Base-by-base conservation (phyloP, 2,888 invertebrate genomes). In the Tenodera sinensis region DNA sequence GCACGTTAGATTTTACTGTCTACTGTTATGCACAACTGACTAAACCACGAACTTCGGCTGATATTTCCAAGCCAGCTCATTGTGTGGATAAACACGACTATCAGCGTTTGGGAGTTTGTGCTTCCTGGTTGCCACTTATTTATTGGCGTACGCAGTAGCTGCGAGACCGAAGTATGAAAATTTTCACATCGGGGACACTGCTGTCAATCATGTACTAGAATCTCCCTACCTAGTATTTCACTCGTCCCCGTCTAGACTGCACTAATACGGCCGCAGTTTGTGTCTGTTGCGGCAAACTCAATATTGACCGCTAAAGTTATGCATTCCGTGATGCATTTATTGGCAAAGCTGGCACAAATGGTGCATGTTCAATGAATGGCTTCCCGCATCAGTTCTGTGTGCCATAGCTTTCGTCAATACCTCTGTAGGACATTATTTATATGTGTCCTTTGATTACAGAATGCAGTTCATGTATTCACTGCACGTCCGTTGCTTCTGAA, bases 281-380 rank as follows among this genome's bases (percentile, higher is more conserved):
- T 14, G 9, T 8, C 28, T 71, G 28, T 28, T 25, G 28, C 86
- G 15, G 9, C 54, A 86, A 81, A 81, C 86, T 81, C 86, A 86
- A 86, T 71, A 86, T 86, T 86, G 86, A 86, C 86, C 20, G 71
- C 25, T 81, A 20, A 85, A 42, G 85, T 85, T 85, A 85, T 47
- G 47, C 27, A 47, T 25, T 30, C 42, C 20, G 42, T 85, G n/a
- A 85, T 47, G 47, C 12, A 47, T 25, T 85, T 47, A 8, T 34
- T 85, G 85, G 42, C 85, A 85, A 85, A 85, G 85, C 47, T 42
- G 54, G 3, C 85, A 47, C 85, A 86, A 86, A 86, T 86, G 86
- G 81, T 81, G 71, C 86, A 81, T 86, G 81, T 25, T 30, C 86
- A 86, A 25, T 28, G 86, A 81, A 81, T 86, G 25, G 28, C 25